Base-by-base conservation (phyloP, 2,888 invertebrate genomes). In the Muschampia plurimacula region DNA sequence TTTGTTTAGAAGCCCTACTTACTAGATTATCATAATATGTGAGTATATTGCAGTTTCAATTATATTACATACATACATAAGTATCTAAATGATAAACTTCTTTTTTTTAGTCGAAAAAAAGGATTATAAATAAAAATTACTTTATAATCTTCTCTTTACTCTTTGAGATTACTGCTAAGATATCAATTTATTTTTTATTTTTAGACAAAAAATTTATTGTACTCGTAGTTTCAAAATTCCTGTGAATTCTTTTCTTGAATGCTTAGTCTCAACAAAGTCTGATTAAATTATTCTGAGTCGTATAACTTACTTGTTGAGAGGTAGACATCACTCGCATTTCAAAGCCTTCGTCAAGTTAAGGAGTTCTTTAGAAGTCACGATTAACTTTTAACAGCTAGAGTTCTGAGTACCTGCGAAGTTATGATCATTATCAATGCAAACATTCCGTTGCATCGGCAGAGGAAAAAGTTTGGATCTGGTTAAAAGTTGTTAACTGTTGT, bases 321-420 rank as follows among this genome's bases (percentile, higher is more conserved):
- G 57, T 28, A 28, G 32, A 32, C 4, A 32, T 57, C 57, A n/a
- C 49, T 57, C 10, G 22, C 55, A 28, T 57, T 12, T 57, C 57
- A 57, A 28, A 28, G 57, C 28, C 6, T 57, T 57, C 28, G 28
- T 28, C 57, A 12, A 57, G 12, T 57, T 57, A 9, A 1, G 12
- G 12, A 12, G 10, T 57, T 28, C 28, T 57, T 57, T 28, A 57
- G 10, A 57, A 57, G 28, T 28, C 57, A 28, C 28, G 57, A 57
- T 57, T 57, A 57, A 57, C 57, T 57, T 57, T 57, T 57, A 57
- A 57, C 28, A 57, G 28, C 57, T 12, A 28, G 12, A 57, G 28
- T 57, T 57, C 22, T 12, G 28, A 57, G 12, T 28, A 57, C 28
- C 57, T 28, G 12, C 28, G 12, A 57, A 57, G 57, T 28, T 55